phyloP scores from a whole-genome alignment of 2,888 invertebrate species.

The Harpalus rufipes region DNA sequence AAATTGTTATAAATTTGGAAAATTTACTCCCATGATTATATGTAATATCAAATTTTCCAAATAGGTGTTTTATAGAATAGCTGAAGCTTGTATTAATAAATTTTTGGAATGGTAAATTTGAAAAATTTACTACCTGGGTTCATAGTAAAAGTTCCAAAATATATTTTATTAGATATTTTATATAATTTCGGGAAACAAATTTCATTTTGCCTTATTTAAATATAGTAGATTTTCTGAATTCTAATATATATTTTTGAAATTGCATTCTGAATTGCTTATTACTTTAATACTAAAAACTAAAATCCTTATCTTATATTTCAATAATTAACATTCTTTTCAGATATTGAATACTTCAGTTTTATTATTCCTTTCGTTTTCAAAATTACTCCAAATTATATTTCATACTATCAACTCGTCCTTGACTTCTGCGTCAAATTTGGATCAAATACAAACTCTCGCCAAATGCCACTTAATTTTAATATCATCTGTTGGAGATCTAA shows the following conservation, averaged over 20 bases:
- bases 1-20: background rate
- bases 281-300: background rate
- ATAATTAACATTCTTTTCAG: slow-evolving; percentile 3
- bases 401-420: background rate
- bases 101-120: background rate
- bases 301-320: background rate
- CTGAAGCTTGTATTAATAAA: background rate
- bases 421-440: background rate
- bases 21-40: background rate
- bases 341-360: slow-evolving; percentile 4
- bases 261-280: too few relatives aligned
- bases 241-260: too few relatives aligned
- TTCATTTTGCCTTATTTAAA: too few relatives aligned
- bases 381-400: background rate
- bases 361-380: background rate
- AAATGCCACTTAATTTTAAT: background rate
- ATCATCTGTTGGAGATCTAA: background rate
- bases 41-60: background rate
- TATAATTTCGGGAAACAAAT: too few relatives aligned
- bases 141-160: background rate
- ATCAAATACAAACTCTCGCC: background rate
- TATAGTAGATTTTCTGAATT: too few relatives aligned
- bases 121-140: background rate
- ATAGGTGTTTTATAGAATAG: background rate
- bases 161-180: background rate